Evolutionary conservation across 2,797 vertebrate genomes (phyloP).

Genomic region (Pangasius macronema): DNA sequence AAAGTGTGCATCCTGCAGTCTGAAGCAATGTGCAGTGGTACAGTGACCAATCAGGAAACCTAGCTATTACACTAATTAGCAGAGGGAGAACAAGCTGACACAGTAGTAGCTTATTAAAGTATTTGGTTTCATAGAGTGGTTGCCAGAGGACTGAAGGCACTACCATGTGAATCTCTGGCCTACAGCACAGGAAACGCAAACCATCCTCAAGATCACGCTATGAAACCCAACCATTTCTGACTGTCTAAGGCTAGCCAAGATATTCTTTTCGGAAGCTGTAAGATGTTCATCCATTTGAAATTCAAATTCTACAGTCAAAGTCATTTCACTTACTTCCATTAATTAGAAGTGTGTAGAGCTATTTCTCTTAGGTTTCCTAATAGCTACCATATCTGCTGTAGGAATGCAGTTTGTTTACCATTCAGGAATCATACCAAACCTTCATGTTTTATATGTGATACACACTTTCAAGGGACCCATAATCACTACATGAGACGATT

Average conservation of each 20-base stretch:
- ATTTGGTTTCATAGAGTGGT: slow-evolving; percentile 51
- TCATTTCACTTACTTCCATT: not conserved
- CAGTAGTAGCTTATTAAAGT: slow-evolving; percentile 48
- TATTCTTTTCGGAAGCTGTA: not conserved
- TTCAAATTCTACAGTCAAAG: not conserved
- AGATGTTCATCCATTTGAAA: not conserved
- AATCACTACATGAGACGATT: not conserved
- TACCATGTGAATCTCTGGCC: slow-evolving; percentile 23
- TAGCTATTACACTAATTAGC: slow-evolving; percentile 59
- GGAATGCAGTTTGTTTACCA: not conserved
- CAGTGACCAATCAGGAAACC: slow-evolving; percentile 55
- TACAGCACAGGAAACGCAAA: slow-evolving; percentile 36
- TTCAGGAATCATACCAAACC: not conserved
- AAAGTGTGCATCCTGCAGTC: not conserved
- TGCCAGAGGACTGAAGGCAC: slow-evolving; percentile 41
- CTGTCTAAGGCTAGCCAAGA: not conserved
- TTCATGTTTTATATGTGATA: not conserved
- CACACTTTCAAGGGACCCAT: not conserved
- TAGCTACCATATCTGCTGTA: not conserved
- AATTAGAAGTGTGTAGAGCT: too few species aligned
- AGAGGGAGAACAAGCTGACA: slow-evolving; percentile 35
- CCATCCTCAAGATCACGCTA: not conserved
- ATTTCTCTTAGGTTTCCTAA: not conserved
- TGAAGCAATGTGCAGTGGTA: slow-evolving; percentile 25
- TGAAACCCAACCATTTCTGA: slow-evolving; percentile 20